Evolutionary conservation across 1,140 invertebrate genomes (phyloP), one percentile per base, ranked within the genome.

Genomic region (Fopius arisanus): DNA sequence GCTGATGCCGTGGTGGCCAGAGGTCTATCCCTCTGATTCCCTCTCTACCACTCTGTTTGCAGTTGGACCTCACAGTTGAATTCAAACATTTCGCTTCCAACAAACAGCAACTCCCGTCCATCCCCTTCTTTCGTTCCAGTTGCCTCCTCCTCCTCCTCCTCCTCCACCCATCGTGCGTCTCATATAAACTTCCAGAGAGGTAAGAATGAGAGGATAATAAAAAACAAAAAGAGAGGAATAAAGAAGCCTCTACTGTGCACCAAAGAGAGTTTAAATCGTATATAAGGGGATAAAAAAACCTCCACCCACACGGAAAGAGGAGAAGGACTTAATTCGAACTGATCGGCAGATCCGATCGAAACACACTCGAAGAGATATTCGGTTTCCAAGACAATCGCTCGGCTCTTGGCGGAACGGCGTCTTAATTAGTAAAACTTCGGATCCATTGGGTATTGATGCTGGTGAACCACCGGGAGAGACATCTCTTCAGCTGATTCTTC

Each of bases 1-100:
- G 86, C 83, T 82, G 70, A 74, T 68, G 81, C 83, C 80, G 84
- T 83, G 83, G 80, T 82, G 80, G 77, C 78, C 75, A 72, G 73
- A 71, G 75, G 77, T 78, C 79, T 77, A 80, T 59, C 54, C 23
- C 10, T 26, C 19, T 59, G n/a, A 1, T 51, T 19, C 19, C 14
- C 54, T 26, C 19, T 26, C 54, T 12, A 21, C 23, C 54, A 3
- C 54, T 59, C 54, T 59, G 21, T 66, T 73, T 68, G n/a, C 33
- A 16, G 31, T 67, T 48, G 41, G 71, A 73, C 71, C 71, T 73
- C 71, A 73, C 71, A 73, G 71, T 73, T 43, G 65, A 67, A 29
- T 40, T 71, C 41, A 43, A 23, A 59, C 19, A 26, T 41, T 26
- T 41, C 29, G 48, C 19, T 14, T 72, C 31, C 63, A 43, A 67